Evolutionary conservation across 2,888 invertebrate species (phyloP).

Genomic region (Nesidiocoris tenuis): DNA sequence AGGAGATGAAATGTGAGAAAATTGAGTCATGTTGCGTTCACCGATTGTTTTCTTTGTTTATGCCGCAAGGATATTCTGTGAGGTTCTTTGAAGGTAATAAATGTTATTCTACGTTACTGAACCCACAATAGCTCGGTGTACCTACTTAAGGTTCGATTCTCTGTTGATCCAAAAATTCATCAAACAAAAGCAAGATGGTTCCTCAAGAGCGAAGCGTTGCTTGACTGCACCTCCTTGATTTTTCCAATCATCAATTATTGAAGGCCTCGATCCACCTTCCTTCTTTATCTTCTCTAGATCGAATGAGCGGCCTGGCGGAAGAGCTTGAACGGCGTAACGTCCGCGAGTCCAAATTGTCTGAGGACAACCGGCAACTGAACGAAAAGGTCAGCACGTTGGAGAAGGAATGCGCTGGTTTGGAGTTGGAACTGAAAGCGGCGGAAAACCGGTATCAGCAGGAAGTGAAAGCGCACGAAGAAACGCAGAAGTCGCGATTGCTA

Average conservation of each 20-base stretch:
- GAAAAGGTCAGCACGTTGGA: slow-evolving; percentile 82
- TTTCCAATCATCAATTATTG: too few relatives aligned
- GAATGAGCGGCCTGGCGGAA: slow-evolving; percentile 61
- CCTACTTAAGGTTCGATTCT: too few relatives aligned
- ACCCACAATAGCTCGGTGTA: too few relatives aligned
- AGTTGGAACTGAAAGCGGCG: slow-evolving; percentile 79
- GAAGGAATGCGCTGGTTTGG: slow-evolving; percentile 82
- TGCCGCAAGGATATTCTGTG: slow-evolving; percentile 30
- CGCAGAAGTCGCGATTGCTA: slow-evolving; percentile 76
- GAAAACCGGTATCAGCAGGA: slow-evolving; percentile 83
- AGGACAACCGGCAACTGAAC: slow-evolving; percentile 75
- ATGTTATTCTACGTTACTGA: too few relatives aligned
- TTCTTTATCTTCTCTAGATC: slow-evolving; percentile 55
- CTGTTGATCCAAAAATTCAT: too few relatives aligned
- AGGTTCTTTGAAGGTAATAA: slow-evolving; percentile 34
- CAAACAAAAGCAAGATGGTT: too few relatives aligned
- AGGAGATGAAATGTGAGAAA: too few relatives aligned
- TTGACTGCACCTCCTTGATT: too few relatives aligned
- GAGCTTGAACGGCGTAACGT: slow-evolving; percentile 67
- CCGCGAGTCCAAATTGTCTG: slow-evolving; percentile 65
- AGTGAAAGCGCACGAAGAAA: slow-evolving; percentile 83
- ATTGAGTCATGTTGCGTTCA: too few relatives aligned
- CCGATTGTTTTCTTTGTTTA: neutral
- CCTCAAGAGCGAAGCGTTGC: too few relatives aligned
- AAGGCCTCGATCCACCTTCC: too few relatives aligned